Base-by-base conservation (phyloP, 2,888 invertebrate genomes). In the Antheraea assamensis region DNA sequence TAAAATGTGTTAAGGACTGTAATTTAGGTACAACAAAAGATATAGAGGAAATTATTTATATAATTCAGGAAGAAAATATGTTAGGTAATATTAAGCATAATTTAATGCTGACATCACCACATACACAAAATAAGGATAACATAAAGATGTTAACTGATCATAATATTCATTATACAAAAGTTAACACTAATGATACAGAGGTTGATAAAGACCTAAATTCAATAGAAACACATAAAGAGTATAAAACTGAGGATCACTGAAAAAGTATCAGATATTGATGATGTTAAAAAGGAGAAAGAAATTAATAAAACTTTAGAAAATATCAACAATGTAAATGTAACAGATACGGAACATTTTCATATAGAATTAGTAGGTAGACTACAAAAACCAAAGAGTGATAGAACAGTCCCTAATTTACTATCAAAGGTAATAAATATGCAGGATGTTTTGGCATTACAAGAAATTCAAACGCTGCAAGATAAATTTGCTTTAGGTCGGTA, bases 1-100 rank as follows among this genome's bases (percentile, higher is more conserved):
- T 99, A 1, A 95, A 97, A 82, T 96, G 97, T 86, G 96, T 97
- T 0, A 96, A 97, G 77, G 98, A 98, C 80, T 98, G 98, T 88
- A 96, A 96, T 72, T 92, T 98, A 76, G 98, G 98, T 0, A 95
- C 96, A 82, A 87, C 95, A 71, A 91, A 95, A 71, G 93, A 95
- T 58, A 95, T 96, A 78, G 89, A 95, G 80, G 93, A 96, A 75
- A 87, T 95, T n/a, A 86, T 96, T 70, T 77, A 73, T 73, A 78
- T 83, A 66, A 85, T 93, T 78, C 85, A 88, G 76, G 79, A 87
- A 52, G 84, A 92, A 76, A 80, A 82, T 76, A 31, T 35, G 31
- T 24, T 72, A 55, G 30, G 24, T 15, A 73, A 49, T 74, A 77
- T 74, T 71, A 73, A 72, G 58, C 80, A 80, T n/a, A 75, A 42